phyloP scores from a whole-genome alignment of 2,113 vertebrate genomes.

The Aspidoscelis tigris region DNA sequence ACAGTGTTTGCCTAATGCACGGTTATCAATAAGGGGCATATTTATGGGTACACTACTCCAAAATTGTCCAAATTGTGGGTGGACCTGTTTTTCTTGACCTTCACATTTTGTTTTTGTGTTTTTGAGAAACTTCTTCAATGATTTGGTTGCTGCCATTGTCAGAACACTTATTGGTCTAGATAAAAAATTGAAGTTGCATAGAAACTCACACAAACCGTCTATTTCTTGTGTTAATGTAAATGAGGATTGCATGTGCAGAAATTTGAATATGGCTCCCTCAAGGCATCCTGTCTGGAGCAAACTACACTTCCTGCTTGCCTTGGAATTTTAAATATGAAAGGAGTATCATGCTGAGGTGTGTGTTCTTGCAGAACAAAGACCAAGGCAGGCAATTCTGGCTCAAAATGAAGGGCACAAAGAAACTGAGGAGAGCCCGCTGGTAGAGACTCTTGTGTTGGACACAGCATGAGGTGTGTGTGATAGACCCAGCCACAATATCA shows the following conservation, averaged over 20 bases:
- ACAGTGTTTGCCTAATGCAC: not conserved
- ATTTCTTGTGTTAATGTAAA: conserved; percentile 7
- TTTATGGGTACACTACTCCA: too few relatives aligned
- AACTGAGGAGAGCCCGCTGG: not conserved
- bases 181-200: not conserved
- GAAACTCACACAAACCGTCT: conserved; percentile 20
- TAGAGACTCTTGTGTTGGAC: conserved; percentile 11
- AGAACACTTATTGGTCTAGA: conserved; percentile 5
- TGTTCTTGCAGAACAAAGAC: conserved; percentile 24
- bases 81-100: not conserved
- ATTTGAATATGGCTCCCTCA: conserved; percentile 23
- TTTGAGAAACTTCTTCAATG: conserved; percentile 12
- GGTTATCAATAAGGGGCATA: not conserved
- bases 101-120: not conserved
- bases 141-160: not conserved
- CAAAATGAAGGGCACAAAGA: conserved; percentile 14
- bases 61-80: not conserved
- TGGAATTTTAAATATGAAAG: conserved; percentile 21
- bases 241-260: not conserved
- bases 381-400: conserved; percentile 4
- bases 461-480: conserved; percentile 4
- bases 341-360: not conserved
- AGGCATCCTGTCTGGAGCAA: conserved; percentile 22
- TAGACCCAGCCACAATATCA: not conserved
- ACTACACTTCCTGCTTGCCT: conserved; percentile 20